These are phyloP conservation scores for Apus apus DNA, from an alignment of 2,113 vertebrate genomes.

Conservation along the genomic window DNA sequence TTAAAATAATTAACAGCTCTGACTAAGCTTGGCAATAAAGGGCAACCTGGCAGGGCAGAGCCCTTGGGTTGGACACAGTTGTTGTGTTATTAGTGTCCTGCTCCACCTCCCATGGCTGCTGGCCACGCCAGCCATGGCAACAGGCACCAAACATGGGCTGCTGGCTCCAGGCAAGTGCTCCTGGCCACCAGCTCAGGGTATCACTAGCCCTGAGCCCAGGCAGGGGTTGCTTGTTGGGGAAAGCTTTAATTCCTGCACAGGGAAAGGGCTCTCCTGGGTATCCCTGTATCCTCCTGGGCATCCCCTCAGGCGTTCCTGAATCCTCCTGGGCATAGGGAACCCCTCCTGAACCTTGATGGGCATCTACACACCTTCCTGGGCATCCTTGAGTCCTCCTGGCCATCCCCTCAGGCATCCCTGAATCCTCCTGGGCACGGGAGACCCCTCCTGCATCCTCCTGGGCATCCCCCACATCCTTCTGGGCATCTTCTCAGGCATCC, in stretches of 20 bases:
- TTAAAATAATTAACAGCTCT: not conserved
- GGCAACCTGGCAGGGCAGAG: not conserved
- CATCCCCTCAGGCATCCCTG: too few relatives aligned
- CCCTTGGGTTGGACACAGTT: rapidly evolving
- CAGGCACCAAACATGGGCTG: not conserved
- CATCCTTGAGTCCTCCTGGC: too few relatives aligned
- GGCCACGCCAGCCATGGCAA: not conserved
- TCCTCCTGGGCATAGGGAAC: not conserved
- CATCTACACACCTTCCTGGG: too few relatives aligned
- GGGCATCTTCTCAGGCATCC: too few relatives aligned
- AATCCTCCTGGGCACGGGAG: too few relatives aligned
- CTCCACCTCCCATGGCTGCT: not conserved
- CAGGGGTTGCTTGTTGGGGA: not conserved
- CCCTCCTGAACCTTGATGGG: too few relatives aligned
- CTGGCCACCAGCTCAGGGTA: not conserved
- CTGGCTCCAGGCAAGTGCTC: not conserved
- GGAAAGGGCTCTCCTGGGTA: not conserved
- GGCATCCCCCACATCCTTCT: too few relatives aligned
- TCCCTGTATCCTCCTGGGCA: not conserved
- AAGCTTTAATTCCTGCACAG: not conserved
- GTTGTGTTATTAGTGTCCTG: not conserved
- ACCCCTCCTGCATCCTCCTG: not conserved
- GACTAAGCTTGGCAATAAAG: rapidly evolving
- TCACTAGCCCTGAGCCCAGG: not conserved
- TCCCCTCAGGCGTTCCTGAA: not conserved